These are phyloP conservation scores for Sepiola atlantica DNA, from an alignment of 2,888 invertebrate species.

Conservation along the genomic window DNA sequence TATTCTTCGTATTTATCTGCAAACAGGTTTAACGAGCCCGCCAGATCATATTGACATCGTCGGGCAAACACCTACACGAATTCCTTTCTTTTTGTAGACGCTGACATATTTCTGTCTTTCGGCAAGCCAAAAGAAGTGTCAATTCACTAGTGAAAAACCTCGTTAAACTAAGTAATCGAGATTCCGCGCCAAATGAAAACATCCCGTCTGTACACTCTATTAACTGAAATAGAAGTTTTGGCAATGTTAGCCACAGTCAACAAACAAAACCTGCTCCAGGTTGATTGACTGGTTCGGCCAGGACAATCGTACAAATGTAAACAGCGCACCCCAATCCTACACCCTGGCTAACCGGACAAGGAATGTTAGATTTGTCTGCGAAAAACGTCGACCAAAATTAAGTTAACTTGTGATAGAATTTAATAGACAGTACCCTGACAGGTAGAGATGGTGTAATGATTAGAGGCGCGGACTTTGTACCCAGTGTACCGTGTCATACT, in stretches of 20 bases:
- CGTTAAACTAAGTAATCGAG: not conserved
- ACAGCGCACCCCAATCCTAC: not conserved
- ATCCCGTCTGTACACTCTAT: not conserved
- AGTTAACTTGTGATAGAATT: not conserved
- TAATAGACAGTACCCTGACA: not conserved
- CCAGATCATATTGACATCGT: not conserved
- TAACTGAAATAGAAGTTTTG: not conserved
- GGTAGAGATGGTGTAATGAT: too few relatives aligned
- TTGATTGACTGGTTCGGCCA: not conserved
- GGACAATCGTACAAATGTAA: not conserved
- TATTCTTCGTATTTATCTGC: not conserved
- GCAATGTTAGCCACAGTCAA: not conserved
- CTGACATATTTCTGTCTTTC: not conserved
- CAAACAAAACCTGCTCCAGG: not conserved
- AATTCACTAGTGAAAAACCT: not conserved
- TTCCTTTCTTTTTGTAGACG: not conserved
- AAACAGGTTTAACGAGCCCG: not conserved
- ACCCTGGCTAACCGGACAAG: not conserved
- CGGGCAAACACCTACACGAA: not conserved
- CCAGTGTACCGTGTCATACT: too few relatives aligned
- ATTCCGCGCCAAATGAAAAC: not conserved
- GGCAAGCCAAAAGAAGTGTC: not conserved
- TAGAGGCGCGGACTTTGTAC: too few relatives aligned
- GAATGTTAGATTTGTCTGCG: not conserved
- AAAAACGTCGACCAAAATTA: too few relatives aligned